A percentile compares a stretch with the other conserved stretches of the same genome.
Evolutionary conservation across 2,888 invertebrate genomes (phyloP).

Genomic region (Tricholauxania praeusta): DNA sequence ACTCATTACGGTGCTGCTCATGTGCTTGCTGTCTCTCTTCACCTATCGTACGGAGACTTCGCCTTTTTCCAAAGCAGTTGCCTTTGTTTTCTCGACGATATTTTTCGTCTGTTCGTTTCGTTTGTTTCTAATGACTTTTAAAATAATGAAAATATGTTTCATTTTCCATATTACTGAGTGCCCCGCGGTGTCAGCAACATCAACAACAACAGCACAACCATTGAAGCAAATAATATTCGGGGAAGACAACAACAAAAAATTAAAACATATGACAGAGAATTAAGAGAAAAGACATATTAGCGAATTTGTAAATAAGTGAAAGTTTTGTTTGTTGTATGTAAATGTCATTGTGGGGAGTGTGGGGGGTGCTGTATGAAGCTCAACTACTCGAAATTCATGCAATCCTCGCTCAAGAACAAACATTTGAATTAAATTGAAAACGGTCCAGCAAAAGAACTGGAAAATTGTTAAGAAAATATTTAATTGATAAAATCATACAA

Average conservation of each 20-base stretch:
- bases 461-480: too few species aligned
- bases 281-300: constrained; percentile 40
- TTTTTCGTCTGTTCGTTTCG: background rate
- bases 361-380: constrained; percentile 25
- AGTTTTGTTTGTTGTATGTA: constrained; percentile 21
- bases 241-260: constrained; percentile 21
- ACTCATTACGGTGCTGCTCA: background rate
- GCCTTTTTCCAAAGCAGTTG: too few species aligned
- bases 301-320: constrained; percentile 24
- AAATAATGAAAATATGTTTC: constrained; percentile 37
- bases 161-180: constrained; percentile 32
- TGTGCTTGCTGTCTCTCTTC: background rate
- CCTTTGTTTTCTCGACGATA: too few species aligned
- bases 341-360: constrained; percentile 30
- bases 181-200: constrained; percentile 20
- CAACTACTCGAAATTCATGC: constrained; percentile 21
- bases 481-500: too few species aligned
- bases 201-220: background rate
- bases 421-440: constrained; percentile 20
- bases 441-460: background rate
- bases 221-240: too few species aligned
- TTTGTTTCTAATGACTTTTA: constrained; percentile 33
- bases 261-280: constrained; percentile 31
- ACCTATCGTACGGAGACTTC: too few species aligned
- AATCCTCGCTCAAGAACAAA: too few species aligned